Percentiles rank a stretch among this genome's conserved stretches.
Evolutionary conservation across 2,113 vertebrate species (phyloP).

Genomic region (Alosa alosa): DNA sequence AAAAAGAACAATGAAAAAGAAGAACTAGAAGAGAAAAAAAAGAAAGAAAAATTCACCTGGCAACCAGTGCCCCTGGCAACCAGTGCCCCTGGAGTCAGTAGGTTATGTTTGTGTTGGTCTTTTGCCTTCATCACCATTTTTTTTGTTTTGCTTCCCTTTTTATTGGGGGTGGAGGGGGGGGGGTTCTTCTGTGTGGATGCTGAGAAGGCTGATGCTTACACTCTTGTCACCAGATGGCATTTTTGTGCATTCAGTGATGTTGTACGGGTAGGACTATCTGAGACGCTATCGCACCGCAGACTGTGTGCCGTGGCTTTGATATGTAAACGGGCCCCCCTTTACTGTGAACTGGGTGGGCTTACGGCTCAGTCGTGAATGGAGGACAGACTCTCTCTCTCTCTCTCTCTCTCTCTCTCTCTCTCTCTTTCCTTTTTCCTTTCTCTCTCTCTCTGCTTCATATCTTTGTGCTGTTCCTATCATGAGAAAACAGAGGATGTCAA

Average conservation of each 20-base stretch:
- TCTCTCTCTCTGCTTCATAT: slow-evolving; percentile 4
- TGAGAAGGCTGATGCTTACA: not conserved
- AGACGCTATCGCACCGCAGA: slow-evolving; percentile 26
- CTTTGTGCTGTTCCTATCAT: slow-evolving; percentile 15
- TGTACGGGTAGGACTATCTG: slow-evolving; percentile 9
- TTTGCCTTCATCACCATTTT: slow-evolving; percentile 4
- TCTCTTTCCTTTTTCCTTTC: not conserved
- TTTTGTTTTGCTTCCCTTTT: not conserved
- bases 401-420: slow-evolving; percentile 4
- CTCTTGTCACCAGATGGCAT: slow-evolving; percentile 20
- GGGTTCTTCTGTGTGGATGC: not conserved
- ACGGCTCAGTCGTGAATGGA: not conserved
- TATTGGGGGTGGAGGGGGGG: not conserved
- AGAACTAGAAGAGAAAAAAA: not conserved
- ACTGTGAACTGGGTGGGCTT: slow-evolving; percentile 8
- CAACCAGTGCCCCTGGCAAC: slow-evolving; percentile 22
- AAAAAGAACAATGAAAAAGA: slow-evolving; percentile 4
- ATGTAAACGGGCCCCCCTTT: slow-evolving; percentile 11
- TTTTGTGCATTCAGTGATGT: slow-evolving; percentile 14
- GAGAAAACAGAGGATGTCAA: slow-evolving; percentile 19
- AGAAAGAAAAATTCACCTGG: slow-evolving; percentile 18
- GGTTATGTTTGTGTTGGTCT: slow-evolving; percentile 28
- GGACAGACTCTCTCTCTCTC: not conserved
- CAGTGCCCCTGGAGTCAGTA: slow-evolving; percentile 27
- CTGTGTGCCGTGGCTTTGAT: slow-evolving; percentile 19